phyloP scores from a whole-genome alignment of 2,113 vertebrate species.

The Hyperoodon ampullatus region DNA sequence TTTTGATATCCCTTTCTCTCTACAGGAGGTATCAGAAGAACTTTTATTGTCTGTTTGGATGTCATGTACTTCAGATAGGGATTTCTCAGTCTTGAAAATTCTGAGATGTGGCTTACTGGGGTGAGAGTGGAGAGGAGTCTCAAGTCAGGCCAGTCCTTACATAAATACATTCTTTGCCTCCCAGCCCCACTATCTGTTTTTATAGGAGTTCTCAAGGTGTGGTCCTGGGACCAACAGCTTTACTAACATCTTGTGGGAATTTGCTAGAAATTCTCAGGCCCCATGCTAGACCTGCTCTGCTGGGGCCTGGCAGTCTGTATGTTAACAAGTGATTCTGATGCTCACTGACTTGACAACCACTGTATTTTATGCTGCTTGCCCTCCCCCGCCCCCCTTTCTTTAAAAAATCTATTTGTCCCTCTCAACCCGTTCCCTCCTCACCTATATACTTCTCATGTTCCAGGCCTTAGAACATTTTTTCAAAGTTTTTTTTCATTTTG shows the following conservation, averaged over 20 bases:
- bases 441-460: background rate
- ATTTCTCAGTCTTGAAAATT: background rate
- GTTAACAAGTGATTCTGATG: background rate
- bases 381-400: too few species aligned
- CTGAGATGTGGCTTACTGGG: background rate
- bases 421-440: background rate
- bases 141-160: background rate
- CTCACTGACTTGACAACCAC: background rate
- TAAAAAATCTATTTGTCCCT: background rate
- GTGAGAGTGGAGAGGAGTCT: background rate
- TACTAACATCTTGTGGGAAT: background rate
- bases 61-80: background rate
- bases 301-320: background rate
- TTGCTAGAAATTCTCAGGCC: background rate
- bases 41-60: background rate
- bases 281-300: background rate
- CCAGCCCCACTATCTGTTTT: background rate
- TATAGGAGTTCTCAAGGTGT: background rate
- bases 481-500: background rate
- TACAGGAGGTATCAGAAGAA: background rate
- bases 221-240: background rate
- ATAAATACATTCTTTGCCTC: background rate
- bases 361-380: background rate
- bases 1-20: background rate
- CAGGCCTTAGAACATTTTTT: background rate